Conservation (phyloP, 2,888 invertebrate species). For the Callyntrura guangdongensis region DNA sequence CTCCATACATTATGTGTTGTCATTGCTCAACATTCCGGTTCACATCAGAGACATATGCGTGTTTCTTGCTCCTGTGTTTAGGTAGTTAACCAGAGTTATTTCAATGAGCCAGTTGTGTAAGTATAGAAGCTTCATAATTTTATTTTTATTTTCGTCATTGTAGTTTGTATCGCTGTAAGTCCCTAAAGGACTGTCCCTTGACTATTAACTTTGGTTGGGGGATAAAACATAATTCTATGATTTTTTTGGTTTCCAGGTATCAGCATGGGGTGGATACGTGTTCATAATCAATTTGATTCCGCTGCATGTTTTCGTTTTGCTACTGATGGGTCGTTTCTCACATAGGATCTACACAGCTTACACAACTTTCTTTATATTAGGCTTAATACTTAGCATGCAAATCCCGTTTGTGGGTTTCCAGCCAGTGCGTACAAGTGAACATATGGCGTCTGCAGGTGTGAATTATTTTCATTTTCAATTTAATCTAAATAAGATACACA, state of each 20-base stretch:
- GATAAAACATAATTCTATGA: too few relatives aligned
- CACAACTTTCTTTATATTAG: conserved; percentile 98
- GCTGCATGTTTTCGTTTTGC: conserved; percentile 97
- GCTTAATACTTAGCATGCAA: conserved; percentile 98
- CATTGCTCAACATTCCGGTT: conserved; percentile 97
- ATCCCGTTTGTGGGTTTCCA: conserved; percentile 98
- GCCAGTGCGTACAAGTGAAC: conserved; percentile 99
- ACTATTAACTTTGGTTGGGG: too few relatives aligned
- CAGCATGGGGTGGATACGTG: conserved; percentile 99
- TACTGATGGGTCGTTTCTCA: conserved; percentile 98
- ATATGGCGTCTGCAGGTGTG: conserved; percentile 98
- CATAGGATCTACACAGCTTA: conserved; percentile 97
- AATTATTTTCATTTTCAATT: too few relatives aligned
- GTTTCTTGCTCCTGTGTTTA: conserved; percentile 98
- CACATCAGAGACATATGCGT: conserved; percentile 99
- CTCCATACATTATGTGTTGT: conserved; percentile 96
- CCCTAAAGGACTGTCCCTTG: too few relatives aligned
- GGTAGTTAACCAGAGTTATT: conserved; percentile 87
- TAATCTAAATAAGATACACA: conserved; percentile 1
- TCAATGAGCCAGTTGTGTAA: background rate
- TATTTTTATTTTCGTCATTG: conserved; percentile 82
- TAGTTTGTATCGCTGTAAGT: conserved; percentile 84
- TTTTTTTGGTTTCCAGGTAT: conserved; percentile 89
- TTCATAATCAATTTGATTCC: conserved; percentile 99
- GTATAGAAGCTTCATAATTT: too few relatives aligned